A percentile compares a stretch with the other conserved stretches of the same genome.
Conservation (phyloP, 2,888 invertebrate genomes). For the Vesta saturnalis region DNA sequence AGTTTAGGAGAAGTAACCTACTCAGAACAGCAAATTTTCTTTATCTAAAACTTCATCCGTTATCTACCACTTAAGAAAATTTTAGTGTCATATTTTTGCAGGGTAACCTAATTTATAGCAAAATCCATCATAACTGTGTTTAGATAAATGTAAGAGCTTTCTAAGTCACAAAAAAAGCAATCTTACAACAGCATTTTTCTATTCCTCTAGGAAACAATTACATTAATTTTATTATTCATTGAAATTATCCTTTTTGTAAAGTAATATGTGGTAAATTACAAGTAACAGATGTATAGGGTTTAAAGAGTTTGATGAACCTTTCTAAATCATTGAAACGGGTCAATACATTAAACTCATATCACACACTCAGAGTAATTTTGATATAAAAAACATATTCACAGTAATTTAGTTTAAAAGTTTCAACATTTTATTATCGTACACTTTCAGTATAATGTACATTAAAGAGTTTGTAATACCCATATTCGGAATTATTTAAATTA, state of each 20-base stretch:
- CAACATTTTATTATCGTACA: no score
- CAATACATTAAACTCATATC: background rate
- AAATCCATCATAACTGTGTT: no score
- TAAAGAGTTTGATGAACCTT: background rate
- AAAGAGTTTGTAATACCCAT: no score
- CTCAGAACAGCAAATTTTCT: slow-evolving; percentile 9
- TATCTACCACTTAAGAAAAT: slow-evolving; percentile 6
- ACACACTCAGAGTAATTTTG: background rate
- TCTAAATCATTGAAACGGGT: background rate
- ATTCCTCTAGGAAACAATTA: no score
- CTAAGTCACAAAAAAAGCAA: no score
- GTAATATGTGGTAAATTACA: no score
- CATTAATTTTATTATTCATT: no score
- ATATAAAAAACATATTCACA: background rate
- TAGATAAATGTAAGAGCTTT: no score
- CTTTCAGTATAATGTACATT: no score
- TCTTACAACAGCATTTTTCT: no score
- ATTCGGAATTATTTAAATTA: no score
- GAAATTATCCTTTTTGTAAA: no score
- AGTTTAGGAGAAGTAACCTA: slow-evolving; percentile 3
- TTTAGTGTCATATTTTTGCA: slow-evolving; percentile 6
- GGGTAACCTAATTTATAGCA: background rate
- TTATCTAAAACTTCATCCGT: slow-evolving; percentile 9
- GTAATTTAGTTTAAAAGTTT: background rate
- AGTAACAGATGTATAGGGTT: background rate